Evolutionary conservation across 2,113 vertebrate genomes (phyloP), one percentile per base, ranked within the genome.

Genomic region (Aleadryas rufinucha): DNA sequence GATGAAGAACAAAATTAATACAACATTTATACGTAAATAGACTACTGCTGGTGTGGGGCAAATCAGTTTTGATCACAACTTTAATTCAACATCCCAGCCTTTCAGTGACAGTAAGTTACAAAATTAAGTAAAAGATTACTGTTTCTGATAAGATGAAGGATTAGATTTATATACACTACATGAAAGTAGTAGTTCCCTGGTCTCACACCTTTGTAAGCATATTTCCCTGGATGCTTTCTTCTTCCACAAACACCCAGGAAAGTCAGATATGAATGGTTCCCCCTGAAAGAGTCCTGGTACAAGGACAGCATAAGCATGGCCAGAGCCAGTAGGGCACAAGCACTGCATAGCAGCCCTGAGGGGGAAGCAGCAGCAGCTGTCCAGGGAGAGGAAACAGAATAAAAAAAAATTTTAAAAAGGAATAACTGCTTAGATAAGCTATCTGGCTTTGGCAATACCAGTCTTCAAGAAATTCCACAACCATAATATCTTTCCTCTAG

Each of bases 191-290:
- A 27, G 7, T 10, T 84, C 35, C 11, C 33, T 54, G 5, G 7
- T 47, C 66, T 71, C 47, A 10, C 47, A 35, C 15, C 22, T 88
- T 27, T 47, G 6, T 12, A 56, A 83, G 24, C 7, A 9, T 50
- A 11, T 76, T 89, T 77, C n/a, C 14, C 30, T 42, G 47, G 6
- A 9, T 10, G 5, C 11, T 50, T 66, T 42, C 17, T 59, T 39
- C 35, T 72, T 90, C 65, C 2, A 4, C 37, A 70, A 41, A 54
- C 26, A 24, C 7, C 35, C 14, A 47, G 37, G 24, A 11, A 72
- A 45, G 10, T 37, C 27, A 52, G 14, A 53, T n/a, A 37, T 3
- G 18, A 91, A 49, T 0, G 0, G 14, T 11, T 33, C 2, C 6
- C 27, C 33, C 21, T 33, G 14, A 39, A 66, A 75, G 37, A 18